Evolutionary conservation across 2,113 vertebrate genomes (phyloP).

Genomic region (Sclerurus mexicanus): DNA sequence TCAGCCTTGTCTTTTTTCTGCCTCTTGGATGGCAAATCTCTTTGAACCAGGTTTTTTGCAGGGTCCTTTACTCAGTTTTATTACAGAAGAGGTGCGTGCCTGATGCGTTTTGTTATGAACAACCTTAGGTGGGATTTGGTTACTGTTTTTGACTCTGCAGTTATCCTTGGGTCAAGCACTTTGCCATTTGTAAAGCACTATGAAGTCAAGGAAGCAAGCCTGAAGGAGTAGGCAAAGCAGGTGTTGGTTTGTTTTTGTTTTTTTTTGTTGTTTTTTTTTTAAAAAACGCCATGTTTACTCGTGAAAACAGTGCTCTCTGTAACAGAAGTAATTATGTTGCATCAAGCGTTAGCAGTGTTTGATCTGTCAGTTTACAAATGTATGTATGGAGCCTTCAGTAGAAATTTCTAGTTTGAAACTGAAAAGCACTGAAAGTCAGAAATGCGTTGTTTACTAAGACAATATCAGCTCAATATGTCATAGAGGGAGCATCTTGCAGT

Average conservation of each 20-base stretch:
- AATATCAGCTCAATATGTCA: background rate
- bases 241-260: background rate
- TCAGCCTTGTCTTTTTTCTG: background rate
- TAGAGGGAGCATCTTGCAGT: background rate
- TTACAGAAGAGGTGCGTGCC: accelerated
- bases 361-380: constrained; percentile 30
- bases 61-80: background rate
- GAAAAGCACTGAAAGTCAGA: background rate
- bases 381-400: background rate
- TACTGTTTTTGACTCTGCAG: background rate
- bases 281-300: background rate
- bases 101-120: background rate
- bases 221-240: background rate
- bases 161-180: background rate
- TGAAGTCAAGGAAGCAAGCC: background rate
- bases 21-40: background rate
- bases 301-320: background rate
- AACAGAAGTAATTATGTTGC: background rate
- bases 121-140: background rate
- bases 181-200: background rate
- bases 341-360: background rate
- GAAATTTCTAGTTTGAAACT: background rate
- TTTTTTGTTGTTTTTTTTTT: too few species aligned
- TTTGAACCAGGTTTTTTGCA: background rate
- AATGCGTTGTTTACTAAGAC: background rate